Conservation (phyloP, 2,888 invertebrate species). For the Dendrolimus houi region DNA sequence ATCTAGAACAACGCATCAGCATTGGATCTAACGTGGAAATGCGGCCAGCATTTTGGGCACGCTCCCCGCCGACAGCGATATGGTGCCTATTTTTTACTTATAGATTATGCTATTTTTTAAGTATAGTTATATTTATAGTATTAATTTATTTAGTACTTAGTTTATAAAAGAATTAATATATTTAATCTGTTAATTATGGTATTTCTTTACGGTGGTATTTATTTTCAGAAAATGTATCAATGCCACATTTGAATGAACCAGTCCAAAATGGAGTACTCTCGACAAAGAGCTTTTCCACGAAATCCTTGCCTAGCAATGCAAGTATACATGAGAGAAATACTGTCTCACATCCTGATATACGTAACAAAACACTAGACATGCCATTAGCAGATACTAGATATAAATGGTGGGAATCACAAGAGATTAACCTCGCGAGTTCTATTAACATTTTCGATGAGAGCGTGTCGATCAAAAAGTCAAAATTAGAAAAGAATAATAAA, state of each 20-base stretch:
- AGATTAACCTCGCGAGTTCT: constrained; percentile 77
- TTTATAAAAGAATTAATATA: no score
- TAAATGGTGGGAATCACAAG: constrained; percentile 76
- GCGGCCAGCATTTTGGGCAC: no score
- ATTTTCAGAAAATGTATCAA: constrained; percentile 36
- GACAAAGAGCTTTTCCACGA: constrained; percentile 54
- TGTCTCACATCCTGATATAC: constrained; percentile 59
- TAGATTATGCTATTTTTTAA: no score
- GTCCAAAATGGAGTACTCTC: constrained; percentile 33
- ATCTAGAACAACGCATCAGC: no score
- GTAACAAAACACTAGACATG: constrained; percentile 35
- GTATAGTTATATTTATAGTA: no score
- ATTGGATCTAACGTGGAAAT: no score
- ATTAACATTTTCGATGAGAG: constrained; percentile 73
- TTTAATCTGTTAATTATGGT: no score
- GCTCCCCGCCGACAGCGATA: no score
- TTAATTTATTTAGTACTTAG: no score
- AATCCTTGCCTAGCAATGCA: constrained; percentile 41
- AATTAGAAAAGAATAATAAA: constrained; percentile 20
- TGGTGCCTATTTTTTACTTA: no score
- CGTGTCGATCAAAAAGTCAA: constrained; percentile 28
- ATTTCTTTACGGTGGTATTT: background rate
- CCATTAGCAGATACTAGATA: constrained; percentile 42
- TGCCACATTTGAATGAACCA: constrained; percentile 29
- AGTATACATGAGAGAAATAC: constrained; percentile 52